Percentiles rank a stretch among this genome's conserved stretches.
Evolutionary conservation across 2,888 invertebrate genomes (phyloP).

Genomic region (Xylota segnis): DNA sequence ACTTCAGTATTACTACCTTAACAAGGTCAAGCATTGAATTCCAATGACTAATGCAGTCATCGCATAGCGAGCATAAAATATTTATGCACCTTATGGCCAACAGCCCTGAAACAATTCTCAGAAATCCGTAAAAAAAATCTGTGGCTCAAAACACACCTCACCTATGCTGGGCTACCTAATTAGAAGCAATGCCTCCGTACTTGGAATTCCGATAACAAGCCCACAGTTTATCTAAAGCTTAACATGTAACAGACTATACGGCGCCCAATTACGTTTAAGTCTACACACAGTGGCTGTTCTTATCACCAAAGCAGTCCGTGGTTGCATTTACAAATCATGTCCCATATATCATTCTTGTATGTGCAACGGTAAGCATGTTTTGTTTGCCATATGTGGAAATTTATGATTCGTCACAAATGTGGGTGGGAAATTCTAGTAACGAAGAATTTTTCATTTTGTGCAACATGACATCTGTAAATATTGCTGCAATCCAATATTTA

Average conservation of each 20-base stretch:
- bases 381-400: constrained; percentile 41
- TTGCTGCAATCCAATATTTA: not conserved
- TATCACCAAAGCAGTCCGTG: not conserved
- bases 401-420: constrained; percentile 41
- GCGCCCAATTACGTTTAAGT: not conserved
- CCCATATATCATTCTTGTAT: no score
- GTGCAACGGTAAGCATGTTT: constrained; percentile 9
- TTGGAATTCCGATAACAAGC: not conserved
- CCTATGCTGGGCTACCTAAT: not conserved
- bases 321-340: no score
- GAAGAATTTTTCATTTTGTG: constrained; percentile 2
- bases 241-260: not conserved
- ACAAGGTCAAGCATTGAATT: not conserved
- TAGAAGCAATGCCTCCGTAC: not conserved
- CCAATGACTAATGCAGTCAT: not conserved
- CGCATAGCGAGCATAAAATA: not conserved
- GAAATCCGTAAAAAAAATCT: not conserved
- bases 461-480: constrained; percentile 17
- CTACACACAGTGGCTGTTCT: not conserved
- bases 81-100: not conserved
- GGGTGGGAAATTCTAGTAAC: constrained; percentile 15
- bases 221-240: not conserved
- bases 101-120: not conserved
- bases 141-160: no score
- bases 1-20: no score